phyloP scores from a whole-genome alignment of 1,140 invertebrate species.

The Choristoneura fumiferana region DNA sequence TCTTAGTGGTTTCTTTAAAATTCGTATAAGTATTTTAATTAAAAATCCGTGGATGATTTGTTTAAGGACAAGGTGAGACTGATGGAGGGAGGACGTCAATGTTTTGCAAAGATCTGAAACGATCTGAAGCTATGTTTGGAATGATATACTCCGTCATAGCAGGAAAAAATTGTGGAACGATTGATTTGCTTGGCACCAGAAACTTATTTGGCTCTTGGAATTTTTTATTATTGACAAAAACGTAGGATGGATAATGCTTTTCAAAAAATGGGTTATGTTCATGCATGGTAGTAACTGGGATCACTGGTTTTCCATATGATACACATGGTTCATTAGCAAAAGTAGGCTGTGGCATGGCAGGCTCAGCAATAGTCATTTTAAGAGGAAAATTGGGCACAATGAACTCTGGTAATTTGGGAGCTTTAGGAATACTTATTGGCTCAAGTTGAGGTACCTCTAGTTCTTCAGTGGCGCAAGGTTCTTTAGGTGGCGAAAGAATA shows the following conservation, averaged over 20 bases:
- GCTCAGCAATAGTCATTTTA: background rate
- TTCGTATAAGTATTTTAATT: background rate
- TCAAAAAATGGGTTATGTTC: constrained; percentile 1
- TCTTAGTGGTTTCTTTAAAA: no score
- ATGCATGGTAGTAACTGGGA: no score
- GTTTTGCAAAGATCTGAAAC: constrained; percentile 3
- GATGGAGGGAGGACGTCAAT: background rate
- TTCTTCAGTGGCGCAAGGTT: background rate
- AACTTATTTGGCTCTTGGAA: background rate
- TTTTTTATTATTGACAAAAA: background rate
- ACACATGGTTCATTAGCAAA: no score
- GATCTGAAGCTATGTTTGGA: background rate
- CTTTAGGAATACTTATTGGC: no score
- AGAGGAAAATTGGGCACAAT: background rate
- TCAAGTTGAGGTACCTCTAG: background rate
- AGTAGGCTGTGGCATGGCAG: no score
- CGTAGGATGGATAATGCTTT: background rate
- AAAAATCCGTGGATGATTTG: background rate
- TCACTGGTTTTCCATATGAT: no score
- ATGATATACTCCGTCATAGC: background rate
- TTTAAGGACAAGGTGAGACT: background rate
- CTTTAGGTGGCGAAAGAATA: no score
- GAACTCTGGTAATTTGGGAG: no score
- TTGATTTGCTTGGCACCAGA: background rate
- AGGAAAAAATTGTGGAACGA: background rate